Evolutionary conservation across 2,797 vertebrate genomes (phyloP), one percentile per base, ranked within the genome.

Genomic region (Hoplostethus atlanticus): DNA sequence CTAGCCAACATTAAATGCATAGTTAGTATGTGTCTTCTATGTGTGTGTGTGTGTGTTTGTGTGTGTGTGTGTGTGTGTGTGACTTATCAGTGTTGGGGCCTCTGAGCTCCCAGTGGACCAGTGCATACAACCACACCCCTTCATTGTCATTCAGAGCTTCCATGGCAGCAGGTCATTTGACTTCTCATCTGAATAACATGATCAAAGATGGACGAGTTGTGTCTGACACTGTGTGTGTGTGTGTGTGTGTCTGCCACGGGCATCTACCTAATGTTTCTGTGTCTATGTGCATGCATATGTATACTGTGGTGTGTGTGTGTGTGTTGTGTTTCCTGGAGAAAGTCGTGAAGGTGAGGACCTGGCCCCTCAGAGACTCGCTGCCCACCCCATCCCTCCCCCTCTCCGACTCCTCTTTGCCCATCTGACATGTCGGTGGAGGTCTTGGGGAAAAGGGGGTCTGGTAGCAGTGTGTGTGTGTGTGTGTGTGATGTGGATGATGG

Each of bases 401-500:
- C 51, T 65, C 10, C 10, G 30, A 40, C 17, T 9, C 17, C n/a
- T 7, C 9, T 13, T 47, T 10, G 12, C 25, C 9, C 64, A 28
- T 72, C 61, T 68, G 31, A 71, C 55, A 57, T 64, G 60, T 69
- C 62, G 36, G 54, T 25, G 56, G 65, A 76, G 68, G 70, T 80
- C 72, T 66, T 54, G 25, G 74, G 55, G 21, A 38, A 64, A 70
- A 69, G 44, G n/a, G 30, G 36, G 5, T 68, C 57, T 17, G 10
- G 56, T 38, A 57, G 68, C 42, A 64, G 56, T 36, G 8, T 16
- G 38, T 17, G 69, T 72, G 11, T 28, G 55, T 54, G 7, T 63
- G 2, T 50, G 70, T 73, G 62, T 30, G 83, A 77, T 68, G 77
- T 64, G 68, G 72, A 84, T 93, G 94, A 95, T 93, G 89, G 92